Percentiles rank a stretch among this genome's conserved stretches.
These are phyloP conservation scores for Tenthredo scrophulariae DNA, from an alignment of 2,888 invertebrate species.

Conservation along the genomic window DNA sequence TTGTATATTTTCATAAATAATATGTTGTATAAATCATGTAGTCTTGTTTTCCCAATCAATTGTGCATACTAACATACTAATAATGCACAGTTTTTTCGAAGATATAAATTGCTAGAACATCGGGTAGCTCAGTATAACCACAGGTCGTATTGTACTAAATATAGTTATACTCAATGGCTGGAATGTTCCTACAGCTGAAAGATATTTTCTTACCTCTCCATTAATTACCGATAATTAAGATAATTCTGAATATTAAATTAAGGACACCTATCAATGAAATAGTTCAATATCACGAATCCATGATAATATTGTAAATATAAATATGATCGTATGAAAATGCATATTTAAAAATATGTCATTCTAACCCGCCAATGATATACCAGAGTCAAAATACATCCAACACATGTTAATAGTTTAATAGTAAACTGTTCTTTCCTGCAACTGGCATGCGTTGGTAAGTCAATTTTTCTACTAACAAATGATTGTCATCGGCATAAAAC, in stretches of 20 bases:
- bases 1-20: too few relatives aligned
- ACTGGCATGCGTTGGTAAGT: background rate
- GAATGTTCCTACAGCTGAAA: background rate
- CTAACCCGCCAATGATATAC: slow-evolving; percentile 21
- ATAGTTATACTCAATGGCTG: background rate
- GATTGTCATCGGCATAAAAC: background rate
- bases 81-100: background rate
- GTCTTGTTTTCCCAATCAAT: too few relatives aligned
- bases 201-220: background rate
- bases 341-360: background rate
- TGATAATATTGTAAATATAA: background rate
- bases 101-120: background rate
- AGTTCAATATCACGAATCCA: background rate
- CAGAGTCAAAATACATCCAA: slow-evolving; percentile 36
- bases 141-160: background rate
- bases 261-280: background rate
- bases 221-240: background rate
- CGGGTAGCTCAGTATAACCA: background rate
- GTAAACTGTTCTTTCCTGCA: background rate
- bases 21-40: too few relatives aligned
- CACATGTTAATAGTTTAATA: background rate
- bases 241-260: background rate
- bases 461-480: background rate
- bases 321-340: background rate
- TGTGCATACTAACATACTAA: background rate